Evolutionary conservation across 2,797 vertebrate species (phyloP).

Genomic region (Spinus pinus): DNA sequence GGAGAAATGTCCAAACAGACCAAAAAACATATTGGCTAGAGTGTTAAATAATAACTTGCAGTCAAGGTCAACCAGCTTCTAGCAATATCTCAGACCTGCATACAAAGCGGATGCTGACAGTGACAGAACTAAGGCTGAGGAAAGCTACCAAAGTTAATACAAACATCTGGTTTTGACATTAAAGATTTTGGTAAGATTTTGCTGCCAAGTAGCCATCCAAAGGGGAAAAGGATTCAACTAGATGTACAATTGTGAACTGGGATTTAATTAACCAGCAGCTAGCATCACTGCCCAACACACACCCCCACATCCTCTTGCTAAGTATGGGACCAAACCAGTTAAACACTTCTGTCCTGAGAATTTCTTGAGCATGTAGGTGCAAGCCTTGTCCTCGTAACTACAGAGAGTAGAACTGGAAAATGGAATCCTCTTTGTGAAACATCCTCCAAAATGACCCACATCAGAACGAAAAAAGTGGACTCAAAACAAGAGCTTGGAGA

Average conservation of each 20-base stretch:
- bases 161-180: slow-evolving; percentile 42
- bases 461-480: not conserved
- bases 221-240: not conserved
- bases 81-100: slow-evolving; percentile 26
- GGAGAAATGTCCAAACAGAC: not conserved
- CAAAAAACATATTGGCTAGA: not conserved
- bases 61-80: not conserved
- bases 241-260: not conserved
- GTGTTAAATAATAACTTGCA: slow-evolving; percentile 31
- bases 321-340: not conserved
- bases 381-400: not conserved
- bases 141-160: not conserved
- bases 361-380: not conserved
- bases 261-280: not conserved
- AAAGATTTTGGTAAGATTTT: not conserved
- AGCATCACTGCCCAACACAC: not conserved
- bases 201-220: slow-evolving; percentile 7
- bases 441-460: not conserved
- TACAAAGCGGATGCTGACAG: not conserved
- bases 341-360: not conserved
- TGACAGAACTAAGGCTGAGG: not conserved
- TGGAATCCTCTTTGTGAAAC: not conserved
- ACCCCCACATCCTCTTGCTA: not conserved
- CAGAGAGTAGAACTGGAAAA: not conserved
- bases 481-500: not conserved